These are phyloP conservation scores for Itoplectis maculator DNA, from an alignment of 2,888 invertebrate genomes.

Conservation along the genomic window DNA sequence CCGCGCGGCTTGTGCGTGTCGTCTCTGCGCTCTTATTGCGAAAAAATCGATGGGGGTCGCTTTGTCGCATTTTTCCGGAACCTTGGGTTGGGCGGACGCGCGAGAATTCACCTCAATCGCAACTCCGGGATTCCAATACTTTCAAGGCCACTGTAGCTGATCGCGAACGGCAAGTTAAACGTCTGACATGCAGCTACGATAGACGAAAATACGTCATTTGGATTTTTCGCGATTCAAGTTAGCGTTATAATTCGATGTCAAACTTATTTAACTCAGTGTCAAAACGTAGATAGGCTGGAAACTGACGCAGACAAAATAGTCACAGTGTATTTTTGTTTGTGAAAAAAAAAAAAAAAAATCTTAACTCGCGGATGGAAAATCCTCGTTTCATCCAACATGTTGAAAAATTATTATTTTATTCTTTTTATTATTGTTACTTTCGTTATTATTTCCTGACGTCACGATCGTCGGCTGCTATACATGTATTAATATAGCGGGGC, in stretches of 20 bases:
- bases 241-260: too few relatives aligned
- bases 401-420: constrained; percentile 1
- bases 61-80: not conserved
- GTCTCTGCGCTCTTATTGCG: not conserved
- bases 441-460: not conserved
- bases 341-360: too few relatives aligned
- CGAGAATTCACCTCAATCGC: not conserved
- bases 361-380: too few relatives aligned
- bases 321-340: too few relatives aligned
- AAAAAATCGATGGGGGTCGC: constrained; percentile 2
- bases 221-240: not conserved
- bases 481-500: not conserved
- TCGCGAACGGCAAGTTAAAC: not conserved
- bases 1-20: not conserved
- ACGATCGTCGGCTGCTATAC: not conserved
- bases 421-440: not conserved
- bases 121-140: not conserved
- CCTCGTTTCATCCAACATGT: too few relatives aligned
- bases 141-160: not conserved
- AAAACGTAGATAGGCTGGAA: too few relatives aligned
- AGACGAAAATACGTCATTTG: not conserved
- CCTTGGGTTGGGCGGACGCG: not conserved
- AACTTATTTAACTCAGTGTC: too few relatives aligned
- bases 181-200: not conserved
- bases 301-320: too few relatives aligned